Evolutionary conservation across 1,140 invertebrate genomes (phyloP), one percentile per base, ranked within the genome.

Genomic region (Leucophenga varia): DNA sequence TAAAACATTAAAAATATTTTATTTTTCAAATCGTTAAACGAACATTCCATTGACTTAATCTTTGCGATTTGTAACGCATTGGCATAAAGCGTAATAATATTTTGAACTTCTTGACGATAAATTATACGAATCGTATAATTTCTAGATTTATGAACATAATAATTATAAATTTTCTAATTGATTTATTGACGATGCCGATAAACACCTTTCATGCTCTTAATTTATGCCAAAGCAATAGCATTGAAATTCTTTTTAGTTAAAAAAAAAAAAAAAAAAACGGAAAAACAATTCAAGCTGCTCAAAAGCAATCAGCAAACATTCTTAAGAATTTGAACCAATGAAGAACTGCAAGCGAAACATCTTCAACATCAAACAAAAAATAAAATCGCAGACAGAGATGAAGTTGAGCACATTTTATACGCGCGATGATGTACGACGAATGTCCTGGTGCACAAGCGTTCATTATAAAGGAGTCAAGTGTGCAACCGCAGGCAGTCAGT

Each of bases 161-260:
- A 71, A 71, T 71, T 71, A 71, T 61, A 71, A 71, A 71, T 67
- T 71, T 64, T 49, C 47, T 69, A 69, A 71, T 71, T 71, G 67
- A 71, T 71, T 71, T 71, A 71, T 71, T 71, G 60, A 60, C 61
- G 61, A 65, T 64, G 61, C 55, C n/a, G n/a, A 65, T 59, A 69
- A 65, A 61, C 64, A 69, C 65, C 65, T 69, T 61, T 61, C 25
- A 59, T 14, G 30, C 12, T n/a, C 54, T 64, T 64, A 64, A 64
- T 64, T 64, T 64, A 64, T 61, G 61, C 61, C 50, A 28, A 6
- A 28, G 12, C 25, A 12, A 6, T n/a, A n/a, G n/a, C n/a, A n/a
- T n/a, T n/a, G n/a, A n/a, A n/a, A n/a, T n/a, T n/a, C n/a, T n/a
- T n/a, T n/a, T n/a, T n/a, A n/a, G n/a, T n/a, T n/a, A n/a, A n/a